These are phyloP conservation scores for Zaprionus kolodkinae DNA, from an alignment of 1,140 invertebrate genomes.

Conservation along the genomic window DNA sequence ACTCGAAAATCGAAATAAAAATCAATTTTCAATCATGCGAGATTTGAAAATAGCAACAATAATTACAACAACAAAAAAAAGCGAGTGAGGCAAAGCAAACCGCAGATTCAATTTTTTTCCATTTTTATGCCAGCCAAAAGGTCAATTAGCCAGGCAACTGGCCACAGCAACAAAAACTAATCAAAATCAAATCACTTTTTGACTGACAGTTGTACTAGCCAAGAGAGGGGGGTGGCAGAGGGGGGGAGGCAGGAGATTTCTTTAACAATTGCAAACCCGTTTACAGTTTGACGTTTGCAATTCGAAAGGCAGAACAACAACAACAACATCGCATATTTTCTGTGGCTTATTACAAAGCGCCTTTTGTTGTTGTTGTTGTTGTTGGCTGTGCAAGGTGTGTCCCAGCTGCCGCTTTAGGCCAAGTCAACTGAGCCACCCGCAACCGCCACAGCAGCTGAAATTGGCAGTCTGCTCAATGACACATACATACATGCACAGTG, in stretches of 20 bases:
- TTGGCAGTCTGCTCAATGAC: conserved; percentile 14
- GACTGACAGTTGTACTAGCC: conserved; percentile 18
- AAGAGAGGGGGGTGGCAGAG: neutral
- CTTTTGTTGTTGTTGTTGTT: conserved; percentile 32
- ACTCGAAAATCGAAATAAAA: conserved; percentile 44
- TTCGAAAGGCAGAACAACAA: conserved; percentile 59
- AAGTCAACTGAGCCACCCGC: conserved; percentile 24
- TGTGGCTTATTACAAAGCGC: conserved; percentile 68
- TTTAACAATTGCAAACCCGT: conserved; percentile 55
- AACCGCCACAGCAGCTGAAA: conserved; percentile 32
- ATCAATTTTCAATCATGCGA: conserved; percentile 63
- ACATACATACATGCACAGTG: conserved; percentile 1
- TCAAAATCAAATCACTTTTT: conserved; percentile 40
- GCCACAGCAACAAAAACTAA: conserved; percentile 17
- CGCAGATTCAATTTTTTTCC: conserved; percentile 70
- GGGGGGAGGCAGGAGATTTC: neutral
- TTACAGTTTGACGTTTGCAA: conserved; percentile 53
- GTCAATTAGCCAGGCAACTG: conserved; percentile 62
- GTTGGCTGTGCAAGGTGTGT: conserved; percentile 67
- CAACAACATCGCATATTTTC: conserved; percentile 28
- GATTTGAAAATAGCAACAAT: conserved; percentile 14
- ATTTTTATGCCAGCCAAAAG: conserved; percentile 40
- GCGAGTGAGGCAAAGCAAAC: conserved; percentile 22
- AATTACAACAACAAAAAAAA: conserved; percentile 27
- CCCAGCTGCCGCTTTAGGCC: conserved; percentile 42